Conservation (phyloP, 2,113 vertebrate species). For the Prietella phreatophila region DNA sequence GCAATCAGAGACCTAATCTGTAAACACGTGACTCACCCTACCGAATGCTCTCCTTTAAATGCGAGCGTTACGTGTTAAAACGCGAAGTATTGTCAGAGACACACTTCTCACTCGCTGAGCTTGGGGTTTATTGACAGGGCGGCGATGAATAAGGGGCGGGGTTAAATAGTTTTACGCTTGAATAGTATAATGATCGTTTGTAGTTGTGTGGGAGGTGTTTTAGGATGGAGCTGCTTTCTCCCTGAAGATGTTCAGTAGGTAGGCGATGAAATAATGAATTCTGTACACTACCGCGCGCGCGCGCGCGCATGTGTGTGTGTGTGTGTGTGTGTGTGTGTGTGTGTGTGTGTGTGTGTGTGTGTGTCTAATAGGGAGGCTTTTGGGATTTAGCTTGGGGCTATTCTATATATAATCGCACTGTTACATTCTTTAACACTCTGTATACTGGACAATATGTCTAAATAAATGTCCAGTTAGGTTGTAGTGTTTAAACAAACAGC, state of each 20-base stretch:
- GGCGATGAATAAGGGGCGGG: background rate
- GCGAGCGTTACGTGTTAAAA: too few species aligned
- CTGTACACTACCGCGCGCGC: background rate
- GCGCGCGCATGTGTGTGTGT: conserved; percentile 20
- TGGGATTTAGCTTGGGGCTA: background rate
- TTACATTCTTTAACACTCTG: background rate
- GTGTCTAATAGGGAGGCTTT: background rate
- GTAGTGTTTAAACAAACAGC: too few species aligned
- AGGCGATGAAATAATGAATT: conserved; percentile 8
- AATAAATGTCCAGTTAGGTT: background rate
- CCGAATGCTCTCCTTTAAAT: background rate
- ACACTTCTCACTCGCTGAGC: background rate
- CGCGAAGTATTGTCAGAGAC: background rate
- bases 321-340: conserved; percentile 18
- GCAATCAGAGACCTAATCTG: background rate
- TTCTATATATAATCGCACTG: background rate
- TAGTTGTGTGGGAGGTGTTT: background rate
- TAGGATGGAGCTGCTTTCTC: background rate
- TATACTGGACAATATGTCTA: background rate
- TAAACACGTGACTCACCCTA: background rate
- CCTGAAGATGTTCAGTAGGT: background rate
- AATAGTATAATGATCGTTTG: background rate
- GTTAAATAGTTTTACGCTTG: background rate
- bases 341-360: conserved; percentile 7
- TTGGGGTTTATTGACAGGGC: background rate